phyloP scores from a whole-genome alignment of 2,113 vertebrate genomes.

The Brevimyrus niger region DNA sequence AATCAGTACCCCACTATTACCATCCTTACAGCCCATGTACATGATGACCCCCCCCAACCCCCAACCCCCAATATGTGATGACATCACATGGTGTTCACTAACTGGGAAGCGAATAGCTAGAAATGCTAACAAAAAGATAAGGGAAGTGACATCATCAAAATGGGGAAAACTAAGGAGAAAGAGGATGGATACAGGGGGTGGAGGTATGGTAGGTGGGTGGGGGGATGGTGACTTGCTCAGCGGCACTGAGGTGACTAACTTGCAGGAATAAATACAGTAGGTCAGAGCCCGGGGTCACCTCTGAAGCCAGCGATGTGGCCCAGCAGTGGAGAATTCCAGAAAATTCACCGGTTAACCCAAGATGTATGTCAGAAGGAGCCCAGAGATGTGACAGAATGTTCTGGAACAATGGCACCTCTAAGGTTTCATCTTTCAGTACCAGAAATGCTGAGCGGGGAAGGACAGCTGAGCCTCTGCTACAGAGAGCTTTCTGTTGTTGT shows the following conservation, averaged over 20 bases:
- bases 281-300: background rate
- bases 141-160: background rate
- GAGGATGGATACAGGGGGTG: background rate
- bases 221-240: background rate
- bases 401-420: conserved; percentile 43
- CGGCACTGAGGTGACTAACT: conserved; percentile 11
- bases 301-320: background rate
- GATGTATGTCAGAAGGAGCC: background rate
- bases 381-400: background rate
- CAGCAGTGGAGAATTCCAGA: conserved; percentile 23
- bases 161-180: background rate
- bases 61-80: background rate
- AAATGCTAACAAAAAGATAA: background rate
- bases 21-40: background rate
- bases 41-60: background rate
- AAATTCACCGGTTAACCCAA: background rate
- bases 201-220: background rate
- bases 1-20: background rate
- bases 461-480: background rate
- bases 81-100: background rate
- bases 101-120: background rate
- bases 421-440: conserved; percentile 3
- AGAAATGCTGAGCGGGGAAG: background rate
- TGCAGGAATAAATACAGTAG: conserved; percentile 1
- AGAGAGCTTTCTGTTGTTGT: background rate